These are phyloP conservation scores for Myocastor coypus DNA, from an alignment of 2,113 vertebrate species.

Conservation along the genomic window DNA sequence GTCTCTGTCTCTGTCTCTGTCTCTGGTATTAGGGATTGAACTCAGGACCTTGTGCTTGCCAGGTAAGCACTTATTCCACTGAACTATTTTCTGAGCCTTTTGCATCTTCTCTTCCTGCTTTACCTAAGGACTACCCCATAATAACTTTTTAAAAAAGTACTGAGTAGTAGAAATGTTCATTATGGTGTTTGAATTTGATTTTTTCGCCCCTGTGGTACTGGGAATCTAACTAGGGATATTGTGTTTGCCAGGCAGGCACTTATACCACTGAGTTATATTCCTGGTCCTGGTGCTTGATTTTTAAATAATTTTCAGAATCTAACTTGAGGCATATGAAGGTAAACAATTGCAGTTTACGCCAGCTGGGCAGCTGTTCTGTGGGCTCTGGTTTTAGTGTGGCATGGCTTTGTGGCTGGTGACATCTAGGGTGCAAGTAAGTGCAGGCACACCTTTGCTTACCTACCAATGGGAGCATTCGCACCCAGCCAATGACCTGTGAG, in stretches of 20 bases:
- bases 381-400: not conserved
- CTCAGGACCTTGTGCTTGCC: too few species aligned
- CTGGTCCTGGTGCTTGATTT: not conserved
- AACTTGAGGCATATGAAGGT: not conserved
- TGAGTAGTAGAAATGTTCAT: not conserved
- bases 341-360: not conserved
- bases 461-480: conserved; percentile 71
- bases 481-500: conserved; percentile 58
- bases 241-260: too few species aligned
- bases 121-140: not conserved
- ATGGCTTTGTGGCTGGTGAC: not conserved
- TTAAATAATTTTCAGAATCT: conserved; percentile 43
- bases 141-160: not conserved
- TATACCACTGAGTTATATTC: not conserved
- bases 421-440: not conserved
- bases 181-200: not conserved
- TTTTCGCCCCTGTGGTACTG: not conserved
- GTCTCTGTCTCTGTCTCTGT: too few species aligned
- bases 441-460: not conserved
- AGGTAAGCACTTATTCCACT: too few species aligned
- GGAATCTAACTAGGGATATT: not conserved
- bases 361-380: not conserved
- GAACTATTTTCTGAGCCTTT: too few species aligned
- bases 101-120: not conserved
- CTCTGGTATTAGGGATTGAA: too few species aligned